Base-by-base conservation (phyloP, 2,888 invertebrate genomes). In the Patella depressa region DNA sequence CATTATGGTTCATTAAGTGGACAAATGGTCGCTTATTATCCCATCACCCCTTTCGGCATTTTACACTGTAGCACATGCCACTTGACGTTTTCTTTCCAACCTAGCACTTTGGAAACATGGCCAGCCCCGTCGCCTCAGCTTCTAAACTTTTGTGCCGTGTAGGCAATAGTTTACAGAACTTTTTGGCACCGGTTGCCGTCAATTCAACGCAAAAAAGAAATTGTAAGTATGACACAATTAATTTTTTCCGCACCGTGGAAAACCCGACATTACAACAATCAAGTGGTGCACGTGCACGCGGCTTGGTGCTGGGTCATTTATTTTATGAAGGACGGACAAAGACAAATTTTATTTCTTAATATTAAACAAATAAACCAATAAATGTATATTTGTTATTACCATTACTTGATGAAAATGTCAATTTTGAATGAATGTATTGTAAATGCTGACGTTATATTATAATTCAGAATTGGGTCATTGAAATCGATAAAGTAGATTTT, bases 151-250 rank as follows among this genome's bases (percentile, higher is more conserved):
- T 89, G 73, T 82, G 85, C 78, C 87, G 87, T 57, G 79, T 87
- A 55, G 84, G 87, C 74, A 79, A 80, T 75, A 82, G 81, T 74
- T 77, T 87, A 59, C 88, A 87, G 54, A 87, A 86, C 78, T 83
- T 86, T 53, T 80, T 81, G n/a, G 86, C 88, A 57, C 89, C 88
- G 65, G 85, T 82, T n/a, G 77, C 84, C 17, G 76, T 86, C 9
- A 82, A 76, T 79, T 81, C 82, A 65, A 75, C 84, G 4, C 88
- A 89, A 71, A 83, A 84, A 78, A 86, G 89, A 82, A 82, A 89
- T 57, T 90, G 90, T 90, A 82, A 89, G 90, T 89, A 81, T 70
- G 65, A 14, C 17, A n/a, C 11, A n/a, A n/a, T 65, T 65, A 65
- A n/a, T 65, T 65, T 65, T 65, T 24, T n/a, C n/a, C 19, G 7